Evolutionary conservation across 2,113 vertebrate genomes (phyloP), one percentile per base, ranked within the genome.

Genomic region (Corythaixoides concolor): DNA sequence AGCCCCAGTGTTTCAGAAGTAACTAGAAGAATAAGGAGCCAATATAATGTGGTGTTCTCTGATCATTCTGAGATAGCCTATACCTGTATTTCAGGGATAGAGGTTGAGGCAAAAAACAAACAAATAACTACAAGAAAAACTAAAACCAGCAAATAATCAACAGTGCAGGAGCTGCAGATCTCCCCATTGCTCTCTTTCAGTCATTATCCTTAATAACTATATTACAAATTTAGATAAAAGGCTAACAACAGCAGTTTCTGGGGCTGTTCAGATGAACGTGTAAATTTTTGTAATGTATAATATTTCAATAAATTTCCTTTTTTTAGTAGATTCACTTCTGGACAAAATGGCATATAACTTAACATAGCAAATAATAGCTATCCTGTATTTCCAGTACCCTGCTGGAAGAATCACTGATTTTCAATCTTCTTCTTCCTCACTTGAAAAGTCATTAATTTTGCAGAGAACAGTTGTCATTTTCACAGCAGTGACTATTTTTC

Each of bases 401-500:
- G 49, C 32, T 95, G 45, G 53, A 96, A 81, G 64, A 93, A 93
- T 93, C 60, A 55, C 73, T 91, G 92, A 92, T 94, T 96, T 97
- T 89, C 84, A 79, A n/a, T n/a, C n/a, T 73, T 92, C 81, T 53
- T 94, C 70, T 76, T 81, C 83, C 89, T 37, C 32, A 35, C 41
- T 45, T 92, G 86, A 93, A 93, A 94, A 95, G 85, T 91, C 83
- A 95, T 94, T 93, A 92, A 58, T 96, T 94, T 89, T 89, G 41
- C 66, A 87, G 84, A 89, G 76, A 79, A 68, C 66, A 64, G 90
- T 75, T 91, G 85, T 66, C 76, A 85, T 94, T 96, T 96, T 94
- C 94, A 95, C 80, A 93, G 88, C 76, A 95, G 76, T 84, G 76
- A 96, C 73, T 89, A 89, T 96, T 95, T 95, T 95, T 96, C 83